Evolutionary conservation across 2,113 vertebrate genomes (phyloP).

Genomic region (Dasyurus viverrinus): DNA sequence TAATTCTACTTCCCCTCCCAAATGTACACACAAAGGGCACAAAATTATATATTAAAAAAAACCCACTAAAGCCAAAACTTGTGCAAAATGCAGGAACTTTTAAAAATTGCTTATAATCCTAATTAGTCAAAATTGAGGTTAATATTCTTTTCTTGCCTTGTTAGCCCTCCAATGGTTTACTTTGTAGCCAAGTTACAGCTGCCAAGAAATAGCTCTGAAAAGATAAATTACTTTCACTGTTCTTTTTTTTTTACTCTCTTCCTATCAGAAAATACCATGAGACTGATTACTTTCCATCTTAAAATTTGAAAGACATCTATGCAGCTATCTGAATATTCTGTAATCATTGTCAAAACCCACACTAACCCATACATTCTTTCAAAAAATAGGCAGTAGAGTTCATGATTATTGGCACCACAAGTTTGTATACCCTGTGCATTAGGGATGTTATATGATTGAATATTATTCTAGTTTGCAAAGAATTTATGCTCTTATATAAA

Average conservation of each 20-base stretch:
- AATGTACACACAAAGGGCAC: neutral
- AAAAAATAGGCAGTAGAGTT: neutral
- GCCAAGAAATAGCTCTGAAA: conserved; percentile 18
- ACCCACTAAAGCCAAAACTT: neutral
- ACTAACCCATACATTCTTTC: neutral
- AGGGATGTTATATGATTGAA: neutral
- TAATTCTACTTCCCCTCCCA: neutral
- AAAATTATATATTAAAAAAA: neutral
- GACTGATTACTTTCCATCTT: neutral
- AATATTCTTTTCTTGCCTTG: neutral
- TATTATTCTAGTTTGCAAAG: neutral
- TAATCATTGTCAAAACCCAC: neutral
- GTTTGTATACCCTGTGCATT: neutral
- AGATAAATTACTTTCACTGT: neutral
- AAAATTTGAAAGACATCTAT: neutral
- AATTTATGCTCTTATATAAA: neutral
- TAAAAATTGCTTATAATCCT: neutral
- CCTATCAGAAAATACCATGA: neutral
- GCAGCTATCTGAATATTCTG: neutral
- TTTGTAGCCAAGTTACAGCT: neutral
- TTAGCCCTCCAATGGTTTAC: neutral
- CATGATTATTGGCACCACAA: neutral
- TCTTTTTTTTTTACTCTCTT: neutral
- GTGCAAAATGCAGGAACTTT: neutral
- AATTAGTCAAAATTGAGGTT: neutral